These are phyloP conservation scores for Enteromius mattozi DNA, from an alignment of 2,797 vertebrate genomes.

Conservation along the genomic window DNA sequence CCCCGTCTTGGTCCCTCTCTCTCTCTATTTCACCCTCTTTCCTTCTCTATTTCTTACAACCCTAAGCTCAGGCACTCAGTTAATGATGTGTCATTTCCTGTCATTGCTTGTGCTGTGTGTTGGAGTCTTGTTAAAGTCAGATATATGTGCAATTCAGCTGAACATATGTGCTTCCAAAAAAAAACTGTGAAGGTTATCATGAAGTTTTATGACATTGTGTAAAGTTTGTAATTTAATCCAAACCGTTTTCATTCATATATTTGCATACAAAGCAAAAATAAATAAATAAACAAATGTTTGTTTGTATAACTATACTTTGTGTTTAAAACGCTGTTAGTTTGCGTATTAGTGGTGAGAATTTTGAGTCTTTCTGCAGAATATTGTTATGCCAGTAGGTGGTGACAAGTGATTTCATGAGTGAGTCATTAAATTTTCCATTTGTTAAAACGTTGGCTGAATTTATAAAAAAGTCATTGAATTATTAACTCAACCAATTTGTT, in stretches of 20 bases:
- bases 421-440: background rate
- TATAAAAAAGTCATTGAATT: background rate
- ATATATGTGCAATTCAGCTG: conserved; percentile 46
- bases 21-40: background rate
- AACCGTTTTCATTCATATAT: background rate
- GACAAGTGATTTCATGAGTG: too few species aligned
- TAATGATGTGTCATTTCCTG: conserved; percentile 65
- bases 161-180: conserved; percentile 16
- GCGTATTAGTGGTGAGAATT: background rate
- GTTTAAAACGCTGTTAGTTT: background rate
- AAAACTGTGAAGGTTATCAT: conserved; percentile 34
- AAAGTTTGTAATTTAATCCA: background rate
- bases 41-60: conserved; percentile 39
- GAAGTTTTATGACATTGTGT: conserved; percentile 29
- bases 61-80: conserved; percentile 50
- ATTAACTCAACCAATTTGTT: background rate
- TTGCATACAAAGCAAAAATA: background rate
- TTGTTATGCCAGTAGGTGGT: background rate
- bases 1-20: conserved; percentile 9
- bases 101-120: conserved; percentile 39
- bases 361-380: background rate
- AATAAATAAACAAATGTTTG: background rate
- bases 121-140: conserved; percentile 42
- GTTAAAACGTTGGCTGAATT: background rate
- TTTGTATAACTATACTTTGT: background rate